phyloP scores from a whole-genome alignment of 2,113 vertebrate genomes.

The Alligator sinensis region DNA sequence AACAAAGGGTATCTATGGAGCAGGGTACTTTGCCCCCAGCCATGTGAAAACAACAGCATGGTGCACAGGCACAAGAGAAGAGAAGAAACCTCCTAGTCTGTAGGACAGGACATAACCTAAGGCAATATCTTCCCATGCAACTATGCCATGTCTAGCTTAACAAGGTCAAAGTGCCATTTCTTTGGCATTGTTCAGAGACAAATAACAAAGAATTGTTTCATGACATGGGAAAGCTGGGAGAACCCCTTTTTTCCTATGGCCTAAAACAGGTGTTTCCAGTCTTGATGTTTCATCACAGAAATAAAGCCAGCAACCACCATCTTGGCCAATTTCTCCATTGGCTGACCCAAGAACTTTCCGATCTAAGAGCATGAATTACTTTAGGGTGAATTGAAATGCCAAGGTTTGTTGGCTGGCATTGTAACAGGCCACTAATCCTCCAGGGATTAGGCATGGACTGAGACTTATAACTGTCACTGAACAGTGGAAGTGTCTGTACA shows the following conservation, averaged over 20 bases:
- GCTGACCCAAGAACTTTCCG: accelerated
- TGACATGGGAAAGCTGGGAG: neutral
- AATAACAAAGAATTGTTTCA: neutral
- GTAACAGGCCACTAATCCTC: neutral
- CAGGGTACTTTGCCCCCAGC: neutral
- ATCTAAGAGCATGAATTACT: neutral
- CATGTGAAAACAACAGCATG: neutral
- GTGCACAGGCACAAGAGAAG: neutral
- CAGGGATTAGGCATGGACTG: neutral
- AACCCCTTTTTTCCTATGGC: neutral
- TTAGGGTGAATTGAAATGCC: neutral
- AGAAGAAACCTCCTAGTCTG: neutral
- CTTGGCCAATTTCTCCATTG: neutral
- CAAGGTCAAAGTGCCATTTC: neutral
- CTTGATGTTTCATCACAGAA: neutral
- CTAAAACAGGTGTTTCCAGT: neutral
- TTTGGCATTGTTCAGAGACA: neutral
- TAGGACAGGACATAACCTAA: accelerated
- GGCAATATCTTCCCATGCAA: neutral
- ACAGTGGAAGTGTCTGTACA: neutral
- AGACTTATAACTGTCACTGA: accelerated
- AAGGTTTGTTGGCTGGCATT: neutral
- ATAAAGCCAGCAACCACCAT: accelerated
- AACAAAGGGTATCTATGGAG: neutral
- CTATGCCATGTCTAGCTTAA: neutral